Base-by-base conservation (phyloP, 2,888 invertebrate genomes). In the Metacarcinus magister region DNA sequence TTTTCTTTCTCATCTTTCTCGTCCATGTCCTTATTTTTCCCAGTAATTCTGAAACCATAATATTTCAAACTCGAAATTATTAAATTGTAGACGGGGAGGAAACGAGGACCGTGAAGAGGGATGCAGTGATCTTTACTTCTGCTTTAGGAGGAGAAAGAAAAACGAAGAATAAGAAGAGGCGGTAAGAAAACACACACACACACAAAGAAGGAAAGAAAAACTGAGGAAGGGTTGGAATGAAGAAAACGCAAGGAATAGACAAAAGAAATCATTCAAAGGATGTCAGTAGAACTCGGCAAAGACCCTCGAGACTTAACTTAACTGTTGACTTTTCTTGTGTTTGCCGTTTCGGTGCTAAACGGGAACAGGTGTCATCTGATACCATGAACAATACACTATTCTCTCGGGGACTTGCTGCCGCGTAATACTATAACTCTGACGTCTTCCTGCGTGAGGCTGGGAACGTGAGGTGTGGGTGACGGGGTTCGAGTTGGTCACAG, bases 311-410 rank as follows among this genome's bases (percentile, higher is more conserved):
- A 87, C 19, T 3, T 39, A 39, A 39, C 32, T 87, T 32, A 39
- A 32, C 39, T 28, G 75, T 75, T 75, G 28, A 75, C 75, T 75
- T 75, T 75, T 75, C 16, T 87, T 87, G 10, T 46, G 44, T 44
- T 92, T 92, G 46, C 28, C n/a, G n/a, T 39, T 44, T 28, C 44
- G 43, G 75, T 75, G 93, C 60, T 75, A 32, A 67, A 93, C 75
- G 93, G 67, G 93, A 43, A 32, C 87, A 39, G n/a, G 87, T 87
- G 87, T 87, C 87, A 87, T 87, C 87, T 87, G 87, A 87, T 87
- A 87, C 39, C 87, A 2, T 87, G 87, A 87, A 87, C 87, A 87
- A 87, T 87, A 87, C 87, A 19, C 87, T 87, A 87, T 87, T 87
- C 87, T 87, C 87, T 39, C 39, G 16, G 39, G 32, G 87, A 16